Base-by-base conservation (phyloP, 1,140 invertebrate species). In the Calliopsis andreniformis region DNA sequence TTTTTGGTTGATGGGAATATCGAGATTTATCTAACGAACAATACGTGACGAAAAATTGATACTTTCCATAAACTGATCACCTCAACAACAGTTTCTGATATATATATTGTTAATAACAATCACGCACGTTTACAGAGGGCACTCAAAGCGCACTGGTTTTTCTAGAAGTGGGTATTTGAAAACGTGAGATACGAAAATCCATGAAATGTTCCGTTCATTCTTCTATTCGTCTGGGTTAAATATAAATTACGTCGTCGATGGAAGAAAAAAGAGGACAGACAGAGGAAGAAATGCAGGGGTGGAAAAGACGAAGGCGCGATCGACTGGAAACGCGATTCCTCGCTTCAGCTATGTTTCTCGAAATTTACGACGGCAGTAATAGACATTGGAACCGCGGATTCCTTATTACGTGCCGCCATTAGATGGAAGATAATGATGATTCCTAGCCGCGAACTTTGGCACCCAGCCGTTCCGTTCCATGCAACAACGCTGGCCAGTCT, bases 381-480 rank as follows among this genome's bases (percentile, higher is more conserved):
- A 84, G 81, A 84, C 83, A 84, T 84, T 83, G 81, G 66, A 83
- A 79, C 78, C 69, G 68, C 43, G 72, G 71, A 83, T 84, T 84
- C 78, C 78, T 76, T 84, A 84, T 83, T 84, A 84, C 81, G 72
- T 80, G 66, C 77, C 51, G 81, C 81, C 63, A 58, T 69, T 83
- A 77, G 80, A 83, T 80, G 51, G 53, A 28, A 83, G 82, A 83
- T 84, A 84, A 84, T 83, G 72, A 84, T 83, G 82, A 84, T 77
- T 77, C 78, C 51, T 72, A 51, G 66, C 77, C 47, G 59, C 81
- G 81, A 84, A 84, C 81, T 80, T 76, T 84, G 78, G 64, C 78
- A 72, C 47, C 56, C 39, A 28, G 23, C 20, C 61, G 61, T 53
- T 76, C 70, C 42, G 62, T 47, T 56, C 83, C 77, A 67, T 67